Evolutionary conservation across 2,888 invertebrate genomes (phyloP).

Genomic region (Escarpia spicata): DNA sequence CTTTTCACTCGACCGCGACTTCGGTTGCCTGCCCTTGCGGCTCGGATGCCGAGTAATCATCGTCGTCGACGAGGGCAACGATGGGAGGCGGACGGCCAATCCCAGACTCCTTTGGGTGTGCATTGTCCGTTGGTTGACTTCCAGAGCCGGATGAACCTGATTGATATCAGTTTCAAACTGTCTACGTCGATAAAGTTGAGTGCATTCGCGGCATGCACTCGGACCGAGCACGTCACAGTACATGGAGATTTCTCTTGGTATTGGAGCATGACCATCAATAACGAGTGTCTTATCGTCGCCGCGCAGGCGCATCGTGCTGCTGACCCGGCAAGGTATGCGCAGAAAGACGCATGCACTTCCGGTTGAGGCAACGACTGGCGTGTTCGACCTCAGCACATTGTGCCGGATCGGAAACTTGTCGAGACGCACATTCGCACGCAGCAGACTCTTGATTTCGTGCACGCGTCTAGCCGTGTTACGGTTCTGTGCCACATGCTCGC

Average conservation of each 20-base stretch:
- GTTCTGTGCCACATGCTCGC: not conserved
- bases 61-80: not conserved
- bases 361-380: not conserved
- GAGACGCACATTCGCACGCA: not conserved
- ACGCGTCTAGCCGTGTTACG: not conserved
- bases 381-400: not conserved
- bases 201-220: not conserved
- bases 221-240: constrained; percentile 6
- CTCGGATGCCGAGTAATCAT: not conserved
- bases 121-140: constrained; percentile 2
- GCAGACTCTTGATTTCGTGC: not conserved
- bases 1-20: not conserved
- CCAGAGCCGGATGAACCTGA: not conserved
- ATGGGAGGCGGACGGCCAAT: not conserved
- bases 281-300: not conserved
- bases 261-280: not conserved
- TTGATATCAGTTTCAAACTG: not conserved
- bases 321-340: not conserved
- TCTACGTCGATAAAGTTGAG: not conserved
- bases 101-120: not conserved
- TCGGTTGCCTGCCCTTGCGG: not conserved
- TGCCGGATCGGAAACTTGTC: not conserved
- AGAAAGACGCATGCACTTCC: not conserved
- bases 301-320: constrained; percentile 13
- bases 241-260: not conserved